A percentile compares a stretch with the other conserved stretches of the same genome.
These are phyloP conservation scores for Drosophila tanythrix DNA, from an alignment of 2,888 invertebrate genomes.

Conservation along the genomic window DNA sequence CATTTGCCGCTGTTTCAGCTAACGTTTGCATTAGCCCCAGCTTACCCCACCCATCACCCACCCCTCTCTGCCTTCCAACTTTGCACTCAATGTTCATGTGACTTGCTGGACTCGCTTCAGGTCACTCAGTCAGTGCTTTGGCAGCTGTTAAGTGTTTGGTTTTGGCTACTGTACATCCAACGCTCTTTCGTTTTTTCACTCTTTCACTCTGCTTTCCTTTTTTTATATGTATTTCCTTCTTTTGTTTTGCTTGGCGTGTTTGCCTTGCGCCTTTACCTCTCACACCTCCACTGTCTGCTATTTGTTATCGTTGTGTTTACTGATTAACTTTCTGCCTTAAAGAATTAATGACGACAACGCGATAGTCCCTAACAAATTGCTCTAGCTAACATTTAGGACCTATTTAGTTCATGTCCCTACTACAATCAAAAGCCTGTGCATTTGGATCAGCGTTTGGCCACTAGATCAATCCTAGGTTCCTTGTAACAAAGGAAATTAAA, in stretches of 20 bases:
- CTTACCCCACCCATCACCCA: not conserved
- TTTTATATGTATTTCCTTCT: not conserved
- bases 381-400: conserved; percentile 20
- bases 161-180: conserved; percentile 42
- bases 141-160: conserved; percentile 69
- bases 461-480: not conserved
- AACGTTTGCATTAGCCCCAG: conserved; percentile 20
- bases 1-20: conserved; percentile 44
- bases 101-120: conserved; percentile 52
- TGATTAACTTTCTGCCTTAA: conserved; percentile 55
- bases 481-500: conserved; percentile 49
- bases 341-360: conserved; percentile 26
- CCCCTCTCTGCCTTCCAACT: not conserved
- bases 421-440: not conserved
- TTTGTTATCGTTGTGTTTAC: conserved; percentile 40
- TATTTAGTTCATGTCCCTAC: not conserved
- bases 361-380: conserved; percentile 34
- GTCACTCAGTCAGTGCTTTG: conserved; percentile 72
- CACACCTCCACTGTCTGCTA: conserved; percentile 23
- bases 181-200: not conserved
- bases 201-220: not conserved
- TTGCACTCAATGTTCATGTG: conserved; percentile 22
- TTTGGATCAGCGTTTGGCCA: not conserved
- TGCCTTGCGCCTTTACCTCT: conserved; percentile 12
- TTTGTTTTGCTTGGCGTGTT: conserved; percentile 26